A percentile compares a stretch with the other conserved stretches of the same genome.
These are phyloP conservation scores for Caretta caretta DNA, from an alignment of 2,113 vertebrate species.

Conservation along the genomic window DNA sequence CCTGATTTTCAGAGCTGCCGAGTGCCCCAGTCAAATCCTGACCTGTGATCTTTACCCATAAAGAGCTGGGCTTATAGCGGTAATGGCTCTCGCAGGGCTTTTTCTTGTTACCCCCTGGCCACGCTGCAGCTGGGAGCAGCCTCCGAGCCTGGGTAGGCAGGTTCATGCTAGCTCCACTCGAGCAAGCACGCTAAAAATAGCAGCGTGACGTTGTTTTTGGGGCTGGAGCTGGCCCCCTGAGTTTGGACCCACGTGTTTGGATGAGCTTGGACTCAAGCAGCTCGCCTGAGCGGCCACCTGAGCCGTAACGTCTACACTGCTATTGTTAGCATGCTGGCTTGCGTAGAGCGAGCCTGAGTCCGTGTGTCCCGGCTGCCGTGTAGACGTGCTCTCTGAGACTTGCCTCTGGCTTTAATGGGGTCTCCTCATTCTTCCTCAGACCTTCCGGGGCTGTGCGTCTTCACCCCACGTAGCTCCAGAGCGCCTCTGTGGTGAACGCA, in stretches of 20 bases:
- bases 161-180: not conserved
- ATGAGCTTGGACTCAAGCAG: not conserved
- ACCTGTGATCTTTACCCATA: not conserved
- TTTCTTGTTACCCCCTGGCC: not conserved
- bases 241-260: not conserved
- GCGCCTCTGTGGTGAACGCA: not conserved
- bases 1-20: too few relatives aligned
- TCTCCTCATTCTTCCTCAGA: not conserved
- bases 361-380: not conserved
- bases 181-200: too few relatives aligned
- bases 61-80: not conserved
- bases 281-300: too few relatives aligned
- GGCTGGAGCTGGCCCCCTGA: not conserved
- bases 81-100: too few relatives aligned
- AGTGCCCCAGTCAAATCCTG: too few relatives aligned
- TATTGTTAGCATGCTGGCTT: not conserved
- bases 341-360: not conserved
- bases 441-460: not conserved
- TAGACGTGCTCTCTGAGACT: not conserved
- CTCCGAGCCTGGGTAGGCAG: not conserved
- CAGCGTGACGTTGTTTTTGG: not conserved
- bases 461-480: not conserved
- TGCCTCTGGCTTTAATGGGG: not conserved
- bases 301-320: not conserved
- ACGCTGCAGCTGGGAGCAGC: not conserved